Evolutionary conservation across 1,140 invertebrate species (phyloP), one percentile per base, ranked within the genome.

Genomic region (Drosophila arizonae): DNA sequence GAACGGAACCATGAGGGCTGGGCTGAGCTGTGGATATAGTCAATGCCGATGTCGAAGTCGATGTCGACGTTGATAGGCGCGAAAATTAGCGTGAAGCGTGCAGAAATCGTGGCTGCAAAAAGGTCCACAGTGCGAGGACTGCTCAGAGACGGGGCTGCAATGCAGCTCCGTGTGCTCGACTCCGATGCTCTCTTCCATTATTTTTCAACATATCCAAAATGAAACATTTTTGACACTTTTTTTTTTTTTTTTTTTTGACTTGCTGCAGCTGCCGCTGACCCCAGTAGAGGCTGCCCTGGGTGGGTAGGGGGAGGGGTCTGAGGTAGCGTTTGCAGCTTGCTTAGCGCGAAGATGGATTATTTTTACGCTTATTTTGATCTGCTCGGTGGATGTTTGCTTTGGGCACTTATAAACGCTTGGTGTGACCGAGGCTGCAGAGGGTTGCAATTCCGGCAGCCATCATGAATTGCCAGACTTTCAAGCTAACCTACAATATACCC

Each of bases 351-450:
- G 79, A 90, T 81, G 87, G 81, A 90, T 90, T 90, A 87, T 87
- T 90, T 90, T 77, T 75, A 90, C 72, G 86, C 79, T 72, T 80
- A 86, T 82, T 90, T 90, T 72, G 81, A 90, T 90, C 77, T 90
- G 87, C 87, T 90, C 79, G 87, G 87, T 90, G 87, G 87, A 90
- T 90, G 79, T 90, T 90, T 90, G 82, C 87, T 82, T 90, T 87
- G 71, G 79, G 67, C 67, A 77, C 87, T 90, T 90, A 90, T 86
- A 80, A 84, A 90, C 87, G 87, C 87, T 76, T 90, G 87, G 87
- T 90, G 87, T 90, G 79, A 79, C 87, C 60, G 68, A 82, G 79
- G 46, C 43, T 57, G 43, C 55, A 30, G 68, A 62, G 62, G 30
- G 71, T 33, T 60, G 50, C 43, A 33, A 33, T 57, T 68, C 2